phyloP scores from a whole-genome alignment of 2,797 vertebrate genomes.

The Odontamblyopus lacepedii region DNA sequence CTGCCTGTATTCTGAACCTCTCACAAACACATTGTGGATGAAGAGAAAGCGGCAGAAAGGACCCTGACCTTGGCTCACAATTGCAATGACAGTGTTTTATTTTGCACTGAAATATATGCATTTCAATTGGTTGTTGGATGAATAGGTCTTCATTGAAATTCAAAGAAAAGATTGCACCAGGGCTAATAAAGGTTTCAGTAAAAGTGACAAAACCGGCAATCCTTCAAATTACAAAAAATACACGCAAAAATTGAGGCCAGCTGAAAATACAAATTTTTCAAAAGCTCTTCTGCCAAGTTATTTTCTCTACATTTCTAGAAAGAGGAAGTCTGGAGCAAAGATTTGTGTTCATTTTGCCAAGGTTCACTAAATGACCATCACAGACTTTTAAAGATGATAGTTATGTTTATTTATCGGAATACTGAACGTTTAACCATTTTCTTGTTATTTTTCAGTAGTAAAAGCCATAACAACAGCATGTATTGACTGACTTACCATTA shows the following conservation, averaged over 20 bases:
- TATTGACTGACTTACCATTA: too few species aligned
- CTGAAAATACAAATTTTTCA: neutral
- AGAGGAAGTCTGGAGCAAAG: too few species aligned
- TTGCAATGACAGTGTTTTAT: slow-evolving; percentile 27
- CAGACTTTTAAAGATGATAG: too few species aligned
- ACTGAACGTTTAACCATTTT: too few species aligned
- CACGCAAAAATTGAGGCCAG: neutral
- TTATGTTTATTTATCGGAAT: too few species aligned
- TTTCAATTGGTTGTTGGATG: slow-evolving; percentile 18
- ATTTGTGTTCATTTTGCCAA: too few species aligned
- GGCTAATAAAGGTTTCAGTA: slow-evolving; percentile 12
- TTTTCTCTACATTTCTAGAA: neutral
- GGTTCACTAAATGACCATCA: too few species aligned
- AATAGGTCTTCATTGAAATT: slow-evolving; percentile 22
- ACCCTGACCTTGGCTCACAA: slow-evolving; percentile 26
- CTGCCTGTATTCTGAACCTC: slow-evolving; percentile 25
- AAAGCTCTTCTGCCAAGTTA: neutral
- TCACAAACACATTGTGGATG: slow-evolving; percentile 25
- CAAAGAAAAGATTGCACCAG: slow-evolving; percentile 6
- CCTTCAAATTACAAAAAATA: neutral
- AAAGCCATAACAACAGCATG: too few species aligned
- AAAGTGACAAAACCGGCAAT: neutral
- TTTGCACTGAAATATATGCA: slow-evolving; percentile 12
- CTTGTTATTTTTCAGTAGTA: too few species aligned
- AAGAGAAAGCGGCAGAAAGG: slow-evolving; percentile 21